phyloP scores from a whole-genome alignment of 2,113 vertebrate genomes.

The Pelecanoides urinatrix region DNA sequence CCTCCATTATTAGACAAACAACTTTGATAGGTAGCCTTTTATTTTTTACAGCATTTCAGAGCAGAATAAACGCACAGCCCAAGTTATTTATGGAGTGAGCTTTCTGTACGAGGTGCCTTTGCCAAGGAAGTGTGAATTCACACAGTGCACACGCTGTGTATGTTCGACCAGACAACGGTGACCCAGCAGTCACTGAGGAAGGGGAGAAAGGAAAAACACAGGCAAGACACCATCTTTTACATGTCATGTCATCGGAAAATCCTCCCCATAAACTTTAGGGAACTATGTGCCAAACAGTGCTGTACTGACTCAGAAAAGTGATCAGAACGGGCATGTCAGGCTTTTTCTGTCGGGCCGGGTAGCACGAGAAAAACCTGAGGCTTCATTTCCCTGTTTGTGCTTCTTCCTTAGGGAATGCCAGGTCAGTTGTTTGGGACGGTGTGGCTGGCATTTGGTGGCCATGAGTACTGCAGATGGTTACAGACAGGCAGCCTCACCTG shows the following conservation, averaged over 20 bases:
- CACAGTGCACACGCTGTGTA: conserved; percentile 21
- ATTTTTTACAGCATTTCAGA: conserved; percentile 74
- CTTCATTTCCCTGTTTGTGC: not conserved
- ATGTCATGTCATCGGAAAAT: conserved; percentile 35
- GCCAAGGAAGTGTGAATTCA: conserved; percentile 61
- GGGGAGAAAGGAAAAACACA: conserved; percentile 12
- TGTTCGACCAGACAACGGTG: conserved; percentile 21
- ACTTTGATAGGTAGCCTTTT: conserved; percentile 70
- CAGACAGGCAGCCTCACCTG: not conserved
- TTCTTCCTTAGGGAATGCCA: not conserved
- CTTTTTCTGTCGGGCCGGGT: not conserved
- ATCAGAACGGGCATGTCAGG: not conserved
- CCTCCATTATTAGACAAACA: conserved; percentile 64
- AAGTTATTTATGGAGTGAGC: conserved; percentile 72
- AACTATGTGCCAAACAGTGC: conserved; percentile 14
- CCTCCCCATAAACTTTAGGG: conserved; percentile 25
- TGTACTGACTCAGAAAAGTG: conserved; percentile 12
- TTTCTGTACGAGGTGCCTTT: conserved; percentile 61
- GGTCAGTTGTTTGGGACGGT: not conserved
- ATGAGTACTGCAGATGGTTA: not conserved
- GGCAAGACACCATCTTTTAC: conserved; percentile 52
- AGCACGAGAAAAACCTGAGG: not conserved
- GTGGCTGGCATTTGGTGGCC: not conserved
- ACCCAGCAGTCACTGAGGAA: conserved; percentile 25
- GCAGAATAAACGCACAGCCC: conserved; percentile 68